A percentile compares a stretch with the other conserved stretches of the same genome.
These are phyloP conservation scores for Ammodytes marinus DNA, from an alignment of 2,113 vertebrate species.

Conservation along the genomic window DNA sequence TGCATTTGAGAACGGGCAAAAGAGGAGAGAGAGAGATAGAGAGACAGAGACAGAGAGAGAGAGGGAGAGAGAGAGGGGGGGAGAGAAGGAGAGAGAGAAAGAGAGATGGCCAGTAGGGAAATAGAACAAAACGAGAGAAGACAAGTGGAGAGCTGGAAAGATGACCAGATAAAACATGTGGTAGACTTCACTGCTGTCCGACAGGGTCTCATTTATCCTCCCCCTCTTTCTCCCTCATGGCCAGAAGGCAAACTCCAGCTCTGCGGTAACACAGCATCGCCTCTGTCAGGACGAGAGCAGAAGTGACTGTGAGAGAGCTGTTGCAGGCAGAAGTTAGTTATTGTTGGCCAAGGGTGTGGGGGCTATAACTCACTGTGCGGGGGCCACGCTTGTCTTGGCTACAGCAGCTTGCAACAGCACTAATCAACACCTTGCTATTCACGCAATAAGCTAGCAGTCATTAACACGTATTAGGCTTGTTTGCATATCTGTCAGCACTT, in stretches of 20 bases:
- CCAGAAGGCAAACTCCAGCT: slow-evolving; percentile 63
- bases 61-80: slow-evolving; percentile 44
- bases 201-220: slow-evolving; percentile 73
- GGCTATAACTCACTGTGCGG: slow-evolving; percentile 49
- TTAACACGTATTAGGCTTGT: slow-evolving; percentile 76
- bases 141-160: slow-evolving; percentile 68
- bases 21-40: slow-evolving; percentile 40
- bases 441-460: slow-evolving; percentile 68
- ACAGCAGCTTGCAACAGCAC: slow-evolving; percentile 64
- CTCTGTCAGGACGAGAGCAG: slow-evolving; percentile 65
- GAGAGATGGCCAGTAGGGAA: slow-evolving; percentile 62
- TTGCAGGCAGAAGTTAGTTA: slow-evolving; percentile 71
- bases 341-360: slow-evolving; percentile 58
- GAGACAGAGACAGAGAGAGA: slow-evolving; percentile 5
- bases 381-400: slow-evolving; percentile 56
- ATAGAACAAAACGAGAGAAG: slow-evolving; percentile 63
- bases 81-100: slow-evolving; percentile 62
- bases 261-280: slow-evolving; percentile 55
- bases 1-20: slow-evolving; percentile 67
- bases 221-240: slow-evolving; percentile 34
- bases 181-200: slow-evolving; percentile 76
- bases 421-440: slow-evolving; percentile 82
- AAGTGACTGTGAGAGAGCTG: slow-evolving; percentile 54
- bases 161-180: slow-evolving; percentile 78
- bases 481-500: slow-evolving; percentile 77